Evolutionary conservation across 2,113 vertebrate species (phyloP).

Genomic region (Jaculus jaculus): DNA sequence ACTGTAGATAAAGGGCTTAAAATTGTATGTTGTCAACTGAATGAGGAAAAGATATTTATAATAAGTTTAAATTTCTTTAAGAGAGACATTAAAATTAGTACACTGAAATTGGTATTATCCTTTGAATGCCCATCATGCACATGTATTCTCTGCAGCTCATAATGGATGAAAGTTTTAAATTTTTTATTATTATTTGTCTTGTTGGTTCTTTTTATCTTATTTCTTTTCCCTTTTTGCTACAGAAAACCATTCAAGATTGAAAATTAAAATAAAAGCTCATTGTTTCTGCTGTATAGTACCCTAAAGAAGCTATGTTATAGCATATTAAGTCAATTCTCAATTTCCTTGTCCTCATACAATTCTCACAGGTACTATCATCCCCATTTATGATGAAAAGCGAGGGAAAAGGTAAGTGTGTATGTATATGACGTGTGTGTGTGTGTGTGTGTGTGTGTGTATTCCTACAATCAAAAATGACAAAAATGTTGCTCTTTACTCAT

Average conservation of each 20-base stretch:
- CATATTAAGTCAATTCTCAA: neutral
- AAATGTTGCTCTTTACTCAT: neutral
- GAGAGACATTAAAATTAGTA: neutral
- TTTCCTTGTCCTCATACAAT: neutral
- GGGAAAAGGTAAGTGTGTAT: neutral
- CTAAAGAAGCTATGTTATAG: neutral
- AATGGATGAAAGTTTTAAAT: neutral
- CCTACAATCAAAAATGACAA: neutral
- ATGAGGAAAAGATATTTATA: constrained; percentile 42
- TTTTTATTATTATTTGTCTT: neutral
- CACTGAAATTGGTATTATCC: neutral
- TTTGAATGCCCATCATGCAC: neutral
- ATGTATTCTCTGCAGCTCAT: neutral
- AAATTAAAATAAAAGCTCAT: neutral
- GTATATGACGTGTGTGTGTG: too few species aligned
- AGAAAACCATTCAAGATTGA: neutral
- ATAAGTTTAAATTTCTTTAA: constrained; percentile 30
- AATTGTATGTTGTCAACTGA: constrained; percentile 37
- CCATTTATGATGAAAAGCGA: neutral
- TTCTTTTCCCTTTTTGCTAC: too few species aligned
- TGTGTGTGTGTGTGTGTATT: too few species aligned
- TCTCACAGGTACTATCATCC: neutral
- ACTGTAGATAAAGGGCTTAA: constrained; percentile 25
- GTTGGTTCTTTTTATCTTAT: too few species aligned
- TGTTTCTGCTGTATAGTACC: neutral